Percentiles rank a stretch among this genome's conserved stretches.
Conservation (phyloP, 2,888 invertebrate genomes). For the Spilarctia lutea region DNA sequence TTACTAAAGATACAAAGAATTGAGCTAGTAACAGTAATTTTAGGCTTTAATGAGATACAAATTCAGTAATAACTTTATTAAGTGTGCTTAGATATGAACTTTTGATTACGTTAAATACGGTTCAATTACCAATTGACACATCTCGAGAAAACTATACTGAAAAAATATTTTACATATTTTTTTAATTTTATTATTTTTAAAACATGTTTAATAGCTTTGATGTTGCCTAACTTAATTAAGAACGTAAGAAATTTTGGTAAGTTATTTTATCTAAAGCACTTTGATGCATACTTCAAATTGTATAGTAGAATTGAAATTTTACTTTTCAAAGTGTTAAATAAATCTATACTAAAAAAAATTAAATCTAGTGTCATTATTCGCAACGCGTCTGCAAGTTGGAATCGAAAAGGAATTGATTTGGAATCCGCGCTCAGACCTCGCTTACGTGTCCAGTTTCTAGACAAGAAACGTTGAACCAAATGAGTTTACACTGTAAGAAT, state of each 20-base stretch:
- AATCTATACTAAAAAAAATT: background rate
- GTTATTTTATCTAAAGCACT: no score
- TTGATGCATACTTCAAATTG: no score
- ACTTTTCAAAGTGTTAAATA: background rate
- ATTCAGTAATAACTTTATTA: background rate
- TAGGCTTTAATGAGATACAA: background rate
- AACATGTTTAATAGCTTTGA: no score
- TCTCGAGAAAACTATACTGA: no score
- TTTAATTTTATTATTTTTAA: no score
- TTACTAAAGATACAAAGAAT: background rate
- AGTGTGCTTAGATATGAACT: no score
- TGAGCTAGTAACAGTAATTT: background rate
- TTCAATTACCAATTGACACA: no score
- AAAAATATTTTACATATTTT: no score
- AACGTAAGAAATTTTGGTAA: no score
- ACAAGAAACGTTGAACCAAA: conserved; percentile 25
- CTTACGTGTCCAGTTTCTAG: conserved; percentile 50
- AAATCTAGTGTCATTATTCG: conserved; percentile 41
- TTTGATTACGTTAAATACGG: no score
- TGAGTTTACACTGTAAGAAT: conserved; percentile 24
- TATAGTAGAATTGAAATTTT: background rate
- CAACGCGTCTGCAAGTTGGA: conserved; percentile 44
- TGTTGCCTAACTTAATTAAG: no score
- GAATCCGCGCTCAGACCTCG: conserved; percentile 53
- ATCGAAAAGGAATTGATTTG: conserved; percentile 56